Percentiles rank a stretch among this genome's conserved stretches.
phyloP scores from a whole-genome alignment of 2,113 vertebrate species.

The Neolamprologus tretocephalus region DNA sequence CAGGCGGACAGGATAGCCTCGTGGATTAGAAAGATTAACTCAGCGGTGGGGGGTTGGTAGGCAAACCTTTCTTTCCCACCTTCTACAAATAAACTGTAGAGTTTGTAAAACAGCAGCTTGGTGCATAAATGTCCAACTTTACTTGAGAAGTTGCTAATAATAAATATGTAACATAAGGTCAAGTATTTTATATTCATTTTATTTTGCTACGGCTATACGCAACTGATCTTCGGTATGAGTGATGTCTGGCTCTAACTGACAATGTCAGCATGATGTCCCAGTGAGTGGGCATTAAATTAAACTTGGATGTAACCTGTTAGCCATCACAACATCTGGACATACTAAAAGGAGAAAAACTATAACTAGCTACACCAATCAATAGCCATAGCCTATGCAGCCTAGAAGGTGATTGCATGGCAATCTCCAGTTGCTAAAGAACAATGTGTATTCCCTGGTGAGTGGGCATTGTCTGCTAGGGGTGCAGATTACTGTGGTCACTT shows the following conservation, averaged over 20 bases:
- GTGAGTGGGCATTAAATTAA: neutral
- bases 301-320: neutral
- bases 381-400: neutral
- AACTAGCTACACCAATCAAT: neutral
- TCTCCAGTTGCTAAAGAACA: neutral
- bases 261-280: neutral
- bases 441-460: neutral
- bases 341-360: neutral
- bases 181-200: neutral
- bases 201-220: neutral
- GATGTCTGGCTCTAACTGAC: neutral
- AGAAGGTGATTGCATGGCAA: neutral
- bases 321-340: neutral
- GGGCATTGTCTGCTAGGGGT: neutral
- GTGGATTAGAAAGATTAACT: neutral
- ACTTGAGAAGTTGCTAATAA: neutral
- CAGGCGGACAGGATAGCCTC: neutral
- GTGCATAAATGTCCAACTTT: neutral
- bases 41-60: neutral
- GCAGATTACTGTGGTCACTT: neutral
- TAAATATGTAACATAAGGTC: neutral
- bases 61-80: neutral
- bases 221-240: neutral
- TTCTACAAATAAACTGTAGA: neutral
- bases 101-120: neutral